phyloP scores from a whole-genome alignment of 2,113 vertebrate genomes.

The Dicentrarchus labrax region DNA sequence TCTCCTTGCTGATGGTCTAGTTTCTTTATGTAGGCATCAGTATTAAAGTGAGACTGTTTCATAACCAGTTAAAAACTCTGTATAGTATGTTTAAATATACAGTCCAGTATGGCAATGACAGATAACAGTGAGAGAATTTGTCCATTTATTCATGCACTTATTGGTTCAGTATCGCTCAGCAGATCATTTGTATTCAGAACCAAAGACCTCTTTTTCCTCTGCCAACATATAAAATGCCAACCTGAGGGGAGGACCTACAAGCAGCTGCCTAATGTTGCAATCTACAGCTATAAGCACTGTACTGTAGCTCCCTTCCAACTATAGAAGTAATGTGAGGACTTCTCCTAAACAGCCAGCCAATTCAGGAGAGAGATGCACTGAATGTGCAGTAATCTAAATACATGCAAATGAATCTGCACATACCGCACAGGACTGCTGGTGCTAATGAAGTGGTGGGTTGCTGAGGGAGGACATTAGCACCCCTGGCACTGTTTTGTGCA shows the following conservation, averaged over 20 bases:
- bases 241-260: not conserved
- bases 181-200: conserved; percentile 46
- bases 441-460: conserved; percentile 63
- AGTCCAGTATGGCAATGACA: not conserved
- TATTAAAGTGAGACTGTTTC: too few relatives aligned
- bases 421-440: conserved; percentile 3
- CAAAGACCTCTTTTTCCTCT: not conserved
- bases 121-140: not conserved
- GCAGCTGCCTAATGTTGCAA: not conserved
- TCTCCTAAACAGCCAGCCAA: not conserved
- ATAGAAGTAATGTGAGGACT: conserved; percentile 12
- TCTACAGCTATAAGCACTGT: not conserved
- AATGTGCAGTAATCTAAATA: conserved; percentile 37
- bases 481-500: conserved; percentile 48
- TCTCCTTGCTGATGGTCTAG: too few relatives aligned
- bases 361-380: not conserved
- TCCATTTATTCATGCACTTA: not conserved
- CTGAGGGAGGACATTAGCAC: conserved; percentile 45
- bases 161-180: conserved; percentile 13
- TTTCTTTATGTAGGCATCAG: too few relatives aligned
- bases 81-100: not conserved
- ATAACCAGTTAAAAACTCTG: too few relatives aligned
- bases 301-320: not conserved
- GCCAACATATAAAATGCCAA: conserved; percentile 24
- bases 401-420: conserved; percentile 41